Evolutionary conservation across 2,888 invertebrate species (phyloP).

Genomic region (Nemapogon koenigi): DNA sequence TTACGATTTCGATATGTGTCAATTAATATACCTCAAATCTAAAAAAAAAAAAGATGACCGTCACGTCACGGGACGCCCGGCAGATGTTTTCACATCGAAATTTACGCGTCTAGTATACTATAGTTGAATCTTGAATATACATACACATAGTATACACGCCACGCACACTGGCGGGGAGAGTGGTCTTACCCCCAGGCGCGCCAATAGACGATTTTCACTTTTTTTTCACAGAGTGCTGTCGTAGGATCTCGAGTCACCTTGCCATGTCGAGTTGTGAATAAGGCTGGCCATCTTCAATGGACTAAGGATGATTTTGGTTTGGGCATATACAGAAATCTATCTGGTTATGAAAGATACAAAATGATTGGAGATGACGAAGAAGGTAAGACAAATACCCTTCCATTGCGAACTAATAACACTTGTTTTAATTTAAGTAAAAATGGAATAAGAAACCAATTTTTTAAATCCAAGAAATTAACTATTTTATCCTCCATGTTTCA

Average conservation of each 20-base stretch:
- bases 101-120: too few relatives aligned
- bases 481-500: too few relatives aligned
- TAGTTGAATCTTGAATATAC: background rate
- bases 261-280: conserved; percentile 87
- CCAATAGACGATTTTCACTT: background rate
- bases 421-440: too few relatives aligned
- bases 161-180: background rate
- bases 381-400: too few relatives aligned
- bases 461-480: too few relatives aligned
- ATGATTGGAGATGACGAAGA: conserved; percentile 97
- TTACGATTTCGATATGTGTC: too few relatives aligned
- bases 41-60: too few relatives aligned
- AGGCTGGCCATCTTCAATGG: conserved; percentile 93
- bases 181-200: background rate
- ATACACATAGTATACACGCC: background rate
- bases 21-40: too few relatives aligned
- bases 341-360: conserved; percentile 89
- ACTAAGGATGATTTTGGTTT: conserved; percentile 96
- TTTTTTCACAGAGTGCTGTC: conserved; percentile 73
- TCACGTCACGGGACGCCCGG: too few relatives aligned
- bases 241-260: conserved; percentile 87
- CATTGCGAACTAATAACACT: too few relatives aligned
- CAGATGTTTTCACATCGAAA: too few relatives aligned
- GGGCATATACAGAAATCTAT: conserved; percentile 87
- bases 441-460: too few relatives aligned